Percentiles rank a stretch among this genome's conserved stretches.
phyloP scores from a whole-genome alignment of 2,797 vertebrate species.

The Coracias cyanogaster region DNA sequence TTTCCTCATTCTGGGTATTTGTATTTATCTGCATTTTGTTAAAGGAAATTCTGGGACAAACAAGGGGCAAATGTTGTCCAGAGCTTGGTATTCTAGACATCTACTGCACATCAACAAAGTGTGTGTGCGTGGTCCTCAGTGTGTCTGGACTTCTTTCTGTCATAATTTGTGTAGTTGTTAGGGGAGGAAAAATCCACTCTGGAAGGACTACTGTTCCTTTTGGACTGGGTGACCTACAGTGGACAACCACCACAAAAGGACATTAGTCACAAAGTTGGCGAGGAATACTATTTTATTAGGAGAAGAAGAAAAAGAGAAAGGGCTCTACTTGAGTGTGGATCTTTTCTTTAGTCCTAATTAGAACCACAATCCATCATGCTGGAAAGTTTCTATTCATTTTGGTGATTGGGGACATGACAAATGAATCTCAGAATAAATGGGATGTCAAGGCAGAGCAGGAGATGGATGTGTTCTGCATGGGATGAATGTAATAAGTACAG shows the following conservation, averaged over 20 bases:
- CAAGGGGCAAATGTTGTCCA: background rate
- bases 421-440: constrained; percentile 94
- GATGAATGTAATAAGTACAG: constrained; percentile 88
- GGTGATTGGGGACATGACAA: constrained; percentile 94
- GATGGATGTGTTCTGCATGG: constrained; percentile 92
- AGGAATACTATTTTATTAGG: constrained; percentile 72
- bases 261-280: constrained; percentile 72
- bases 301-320: constrained; percentile 69
- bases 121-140: background rate
- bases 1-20: background rate
- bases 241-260: constrained; percentile 69
- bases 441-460: constrained; percentile 86
- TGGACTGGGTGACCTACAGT: constrained; percentile 79
- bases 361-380: constrained; percentile 89
- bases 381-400: constrained; percentile 90
- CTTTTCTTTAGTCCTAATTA: constrained; percentile 90
- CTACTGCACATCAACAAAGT: background rate
- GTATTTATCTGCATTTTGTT: background rate
- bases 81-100: background rate
- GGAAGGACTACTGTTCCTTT: constrained; percentile 42
- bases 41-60: background rate
- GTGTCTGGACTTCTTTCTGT: background rate
- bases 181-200: background rate
- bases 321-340: constrained; percentile 79
- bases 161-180: constrained; percentile 8